Percentiles rank a stretch among this genome's conserved stretches.
Evolutionary conservation across 53 echinoderm and acorn worm species (phyloP).

Genomic region (Temnopleurus reevesii): DNA sequence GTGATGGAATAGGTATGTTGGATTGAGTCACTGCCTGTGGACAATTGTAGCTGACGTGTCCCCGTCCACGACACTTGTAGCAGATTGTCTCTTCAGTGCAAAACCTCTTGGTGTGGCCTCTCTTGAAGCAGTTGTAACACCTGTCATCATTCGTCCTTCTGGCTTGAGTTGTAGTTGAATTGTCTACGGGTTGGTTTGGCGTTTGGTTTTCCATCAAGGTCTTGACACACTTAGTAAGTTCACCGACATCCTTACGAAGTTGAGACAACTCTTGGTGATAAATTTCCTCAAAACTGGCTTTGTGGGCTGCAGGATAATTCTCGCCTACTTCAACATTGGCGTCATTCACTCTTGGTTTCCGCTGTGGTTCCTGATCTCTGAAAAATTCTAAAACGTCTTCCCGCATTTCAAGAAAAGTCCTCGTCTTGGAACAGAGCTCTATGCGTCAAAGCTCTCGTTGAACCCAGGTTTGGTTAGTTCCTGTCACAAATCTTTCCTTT

Average conservation of each 20-base stretch:
- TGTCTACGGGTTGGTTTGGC: too few relatives aligned
- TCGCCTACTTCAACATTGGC: neutral
- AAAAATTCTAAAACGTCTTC: neutral
- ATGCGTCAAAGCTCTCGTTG: slow-evolving; percentile 45
- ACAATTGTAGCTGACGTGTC: slow-evolving; percentile 14
- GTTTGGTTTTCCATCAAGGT: neutral
- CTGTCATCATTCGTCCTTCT: neutral
- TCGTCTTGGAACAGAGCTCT: neutral
- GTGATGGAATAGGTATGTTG: neutral
- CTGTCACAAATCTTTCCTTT: slow-evolving; percentile 19
- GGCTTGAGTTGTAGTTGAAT: too few relatives aligned
- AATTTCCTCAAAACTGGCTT: neutral
- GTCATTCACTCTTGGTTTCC: neutral
- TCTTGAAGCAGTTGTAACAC: neutral
- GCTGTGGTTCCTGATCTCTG: neutral
- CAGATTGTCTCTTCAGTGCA: slow-evolving; percentile 21
- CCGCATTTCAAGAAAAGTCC: neutral
- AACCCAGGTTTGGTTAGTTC: slow-evolving; percentile 25
- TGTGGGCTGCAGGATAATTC: neutral
- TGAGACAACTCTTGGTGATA: neutral
- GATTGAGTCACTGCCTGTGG: neutral
- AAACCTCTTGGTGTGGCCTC: neutral
- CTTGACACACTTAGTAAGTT: neutral
- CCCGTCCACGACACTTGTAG: neutral
- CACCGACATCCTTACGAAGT: neutral